phyloP scores from a whole-genome alignment of 2,888 invertebrate species.

The Lymantria dispar region DNA sequence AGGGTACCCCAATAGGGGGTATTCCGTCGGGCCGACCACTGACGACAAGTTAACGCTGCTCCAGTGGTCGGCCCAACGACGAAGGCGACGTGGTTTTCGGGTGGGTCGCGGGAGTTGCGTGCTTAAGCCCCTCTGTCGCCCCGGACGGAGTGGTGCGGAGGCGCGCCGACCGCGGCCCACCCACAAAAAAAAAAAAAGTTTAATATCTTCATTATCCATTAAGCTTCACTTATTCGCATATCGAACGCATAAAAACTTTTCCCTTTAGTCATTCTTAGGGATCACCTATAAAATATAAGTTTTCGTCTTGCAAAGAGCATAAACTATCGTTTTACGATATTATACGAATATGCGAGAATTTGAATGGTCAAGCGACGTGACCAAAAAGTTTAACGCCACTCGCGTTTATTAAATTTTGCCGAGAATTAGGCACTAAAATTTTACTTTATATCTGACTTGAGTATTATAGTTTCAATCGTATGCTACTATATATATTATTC shows the following conservation, averaged over 20 bases:
- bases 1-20: no score
- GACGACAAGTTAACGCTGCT: no score
- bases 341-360: slow-evolving; percentile 43
- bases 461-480: not conserved
- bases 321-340: slow-evolving; percentile 54
- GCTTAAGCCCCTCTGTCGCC: no score
- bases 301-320: slow-evolving; percentile 55
- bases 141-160: no score
- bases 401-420: slow-evolving; percentile 29
- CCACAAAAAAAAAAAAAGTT: no score
- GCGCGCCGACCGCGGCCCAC: no score
- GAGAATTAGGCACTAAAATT: slow-evolving; percentile 24
- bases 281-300: slow-evolving; percentile 64
- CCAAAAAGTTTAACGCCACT: slow-evolving; percentile 36
- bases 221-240: slow-evolving; percentile 40
- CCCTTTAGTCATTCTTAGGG: slow-evolving; percentile 48
- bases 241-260: slow-evolving; percentile 49
- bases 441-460: slow-evolving; percentile 7
- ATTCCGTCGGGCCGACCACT: no score
- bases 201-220: slow-evolving; percentile 27
- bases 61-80: no score
- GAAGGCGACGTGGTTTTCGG: no score
- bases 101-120: no score
- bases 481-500: not conserved
- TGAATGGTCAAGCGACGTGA: slow-evolving; percentile 54